A percentile compares a stretch with the other conserved stretches of the same genome.
Evolutionary conservation across 37 sponge, comb jelly and placozoan genomes (phyloP).

Genomic region (Halichondria panicea): DNA sequence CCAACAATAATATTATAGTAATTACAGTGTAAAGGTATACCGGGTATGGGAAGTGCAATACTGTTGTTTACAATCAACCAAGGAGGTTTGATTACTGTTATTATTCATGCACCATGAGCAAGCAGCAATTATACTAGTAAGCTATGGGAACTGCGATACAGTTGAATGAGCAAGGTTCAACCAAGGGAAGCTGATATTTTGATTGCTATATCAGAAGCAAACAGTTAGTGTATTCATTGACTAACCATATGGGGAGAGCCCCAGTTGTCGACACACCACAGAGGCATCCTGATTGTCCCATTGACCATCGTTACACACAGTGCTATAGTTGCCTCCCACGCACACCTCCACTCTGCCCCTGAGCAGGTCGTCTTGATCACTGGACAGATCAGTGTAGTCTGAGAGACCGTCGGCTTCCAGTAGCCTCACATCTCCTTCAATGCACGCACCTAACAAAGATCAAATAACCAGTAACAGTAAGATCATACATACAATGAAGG

Average conservation of each 20-base stretch:
- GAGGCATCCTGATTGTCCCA: slow-evolving; percentile 52
- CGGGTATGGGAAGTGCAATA: too few species aligned
- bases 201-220: neutral
- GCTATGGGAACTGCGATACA: neutral
- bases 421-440: neutral
- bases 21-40: neutral
- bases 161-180: neutral
- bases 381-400: neutral
- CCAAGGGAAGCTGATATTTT: neutral
- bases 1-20: neutral
- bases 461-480: neutral
- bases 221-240: neutral
- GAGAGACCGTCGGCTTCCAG: neutral
- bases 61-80: too few species aligned
- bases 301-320: slow-evolving; percentile 56
- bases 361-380: slow-evolving; percentile 9
- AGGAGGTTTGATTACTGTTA: too few species aligned
- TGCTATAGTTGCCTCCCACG: slow-evolving; percentile 13
- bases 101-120: too few species aligned
- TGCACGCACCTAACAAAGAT: neutral
- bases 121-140: too few species aligned
- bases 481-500: too few species aligned
- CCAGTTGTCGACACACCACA: slow-evolving; percentile 62
- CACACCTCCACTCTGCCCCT: slow-evolving; percentile 52
- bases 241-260: slow-evolving; percentile 44